Evolutionary conservation across 2,113 vertebrate species (phyloP).

Genomic region (Anthoscopus minutus): DNA sequence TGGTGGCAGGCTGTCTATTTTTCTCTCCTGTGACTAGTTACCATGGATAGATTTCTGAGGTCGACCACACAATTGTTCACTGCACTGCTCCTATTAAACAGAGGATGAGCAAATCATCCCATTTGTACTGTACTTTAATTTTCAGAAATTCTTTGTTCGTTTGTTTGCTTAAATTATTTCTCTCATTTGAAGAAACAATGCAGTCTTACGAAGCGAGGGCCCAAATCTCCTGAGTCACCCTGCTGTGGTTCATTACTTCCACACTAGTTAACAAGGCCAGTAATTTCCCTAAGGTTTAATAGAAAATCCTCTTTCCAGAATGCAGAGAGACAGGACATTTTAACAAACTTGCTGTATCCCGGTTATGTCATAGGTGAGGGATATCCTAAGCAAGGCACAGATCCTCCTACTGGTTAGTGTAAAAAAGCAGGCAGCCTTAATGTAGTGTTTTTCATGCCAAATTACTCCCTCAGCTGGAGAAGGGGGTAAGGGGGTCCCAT

Average conservation of each 20-base stretch:
- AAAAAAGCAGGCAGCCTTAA: background rate
- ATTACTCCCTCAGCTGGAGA: background rate
- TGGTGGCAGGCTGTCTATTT: slow-evolving; percentile 43
- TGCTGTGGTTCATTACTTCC: slow-evolving; percentile 38
- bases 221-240: slow-evolving; percentile 31
- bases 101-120: slow-evolving; percentile 37
- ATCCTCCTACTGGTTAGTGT: background rate
- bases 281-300: slow-evolving; percentile 54
- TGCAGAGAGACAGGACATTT: background rate
- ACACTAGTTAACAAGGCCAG: slow-evolving; percentile 16
- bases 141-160: slow-evolving; percentile 49
- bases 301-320: slow-evolving; percentile 16
- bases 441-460: background rate
- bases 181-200: slow-evolving; percentile 58
- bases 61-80: slow-evolving; percentile 30
- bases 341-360: background rate
- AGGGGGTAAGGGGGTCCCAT: background rate
- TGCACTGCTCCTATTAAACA: background rate
- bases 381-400: background rate
- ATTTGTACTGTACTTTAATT: slow-evolving; percentile 13
- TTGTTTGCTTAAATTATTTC: slow-evolving; percentile 62
- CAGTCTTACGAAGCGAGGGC: background rate
- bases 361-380: background rate
- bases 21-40: slow-evolving; percentile 42
- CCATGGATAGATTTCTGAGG: slow-evolving; percentile 59